Conservation (phyloP, 2,888 invertebrate genomes). For the Sturmia bella region DNA sequence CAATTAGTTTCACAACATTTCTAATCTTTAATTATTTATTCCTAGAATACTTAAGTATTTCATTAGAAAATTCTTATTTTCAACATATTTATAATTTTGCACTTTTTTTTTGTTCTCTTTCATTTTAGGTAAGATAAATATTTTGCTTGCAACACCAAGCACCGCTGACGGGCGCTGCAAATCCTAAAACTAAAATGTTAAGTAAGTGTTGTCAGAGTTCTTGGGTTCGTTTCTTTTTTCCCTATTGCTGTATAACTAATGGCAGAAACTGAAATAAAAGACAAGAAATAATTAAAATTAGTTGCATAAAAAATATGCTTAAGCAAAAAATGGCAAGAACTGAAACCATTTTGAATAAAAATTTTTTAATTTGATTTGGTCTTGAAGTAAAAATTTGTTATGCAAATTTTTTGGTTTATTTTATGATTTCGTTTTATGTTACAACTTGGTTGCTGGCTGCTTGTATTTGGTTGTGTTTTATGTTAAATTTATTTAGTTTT, state of each 20-base stretch:
- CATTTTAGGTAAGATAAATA: conserved; percentile 63
- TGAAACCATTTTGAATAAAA: conserved; percentile 58
- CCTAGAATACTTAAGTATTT: conserved; percentile 59
- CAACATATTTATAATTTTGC: conserved; percentile 12
- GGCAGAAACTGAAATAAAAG: conserved; percentile 12
- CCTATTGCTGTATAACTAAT: neutral
- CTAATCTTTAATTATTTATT: conserved; percentile 55
- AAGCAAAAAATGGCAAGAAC: conserved; percentile 26
- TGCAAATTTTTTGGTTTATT: conserved; percentile 62
- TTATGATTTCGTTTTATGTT: conserved; percentile 44
- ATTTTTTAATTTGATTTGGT: conserved; percentile 66
- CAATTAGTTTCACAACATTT: conserved; percentile 63
- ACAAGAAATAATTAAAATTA: conserved; percentile 61
- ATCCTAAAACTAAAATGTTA: conserved; percentile 17
- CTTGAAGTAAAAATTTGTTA: conserved; percentile 66
- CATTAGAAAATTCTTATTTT: conserved; percentile 37
- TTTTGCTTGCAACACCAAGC: conserved; percentile 28
- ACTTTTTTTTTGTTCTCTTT: conserved; percentile 17
- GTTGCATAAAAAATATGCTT: conserved; percentile 32
- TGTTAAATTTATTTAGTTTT: conserved; percentile 46
- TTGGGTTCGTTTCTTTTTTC: too few species aligned
- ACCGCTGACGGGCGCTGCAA: neutral
- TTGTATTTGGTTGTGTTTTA: conserved; percentile 54
- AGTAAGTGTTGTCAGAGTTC: conserved; percentile 44
- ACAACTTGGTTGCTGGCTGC: conserved; percentile 33